phyloP scores from a whole-genome alignment of 2,113 vertebrate species.

The Malurus elegans region DNA sequence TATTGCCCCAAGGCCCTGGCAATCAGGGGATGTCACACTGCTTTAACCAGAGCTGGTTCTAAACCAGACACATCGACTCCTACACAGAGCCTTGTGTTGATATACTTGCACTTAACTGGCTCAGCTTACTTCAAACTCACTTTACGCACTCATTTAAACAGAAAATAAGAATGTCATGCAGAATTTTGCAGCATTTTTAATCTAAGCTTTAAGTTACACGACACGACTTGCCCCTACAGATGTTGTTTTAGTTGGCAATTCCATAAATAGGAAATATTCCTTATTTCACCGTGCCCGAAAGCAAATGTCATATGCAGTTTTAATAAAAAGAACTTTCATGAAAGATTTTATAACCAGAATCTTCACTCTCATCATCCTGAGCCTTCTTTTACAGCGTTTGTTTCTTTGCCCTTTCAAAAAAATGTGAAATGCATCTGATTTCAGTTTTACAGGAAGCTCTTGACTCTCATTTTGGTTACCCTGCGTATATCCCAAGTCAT shows the following conservation, averaged over 20 bases:
- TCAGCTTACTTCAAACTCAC: not conserved
- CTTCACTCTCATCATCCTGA: not conserved
- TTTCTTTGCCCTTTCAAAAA: slow-evolving; percentile 38
- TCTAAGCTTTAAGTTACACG: not conserved
- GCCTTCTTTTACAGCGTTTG: not conserved
- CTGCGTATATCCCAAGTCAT: not conserved
- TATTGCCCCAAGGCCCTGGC: not conserved
- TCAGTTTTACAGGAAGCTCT: slow-evolving; percentile 17
- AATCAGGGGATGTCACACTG: not conserved
- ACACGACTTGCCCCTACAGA: not conserved
- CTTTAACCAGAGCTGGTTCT: not conserved
- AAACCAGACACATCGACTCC: not conserved
- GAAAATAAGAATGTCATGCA: not conserved
- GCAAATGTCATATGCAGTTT: not conserved
- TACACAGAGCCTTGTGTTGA: not conserved
- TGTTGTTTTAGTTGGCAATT: not conserved
- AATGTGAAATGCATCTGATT: slow-evolving; percentile 45
- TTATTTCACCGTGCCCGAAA: slow-evolving; percentile 1
- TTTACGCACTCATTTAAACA: not conserved
- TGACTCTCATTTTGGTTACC: slow-evolving; percentile 6
- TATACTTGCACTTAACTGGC: not conserved
- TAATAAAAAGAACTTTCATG: slow-evolving; percentile 22
- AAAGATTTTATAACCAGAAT: slow-evolving; percentile 10
- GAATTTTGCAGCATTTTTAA: not conserved
- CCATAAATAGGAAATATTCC: not conserved